phyloP scores from a whole-genome alignment of 2,888 invertebrate species.

The Cheilosia variabilis region DNA sequence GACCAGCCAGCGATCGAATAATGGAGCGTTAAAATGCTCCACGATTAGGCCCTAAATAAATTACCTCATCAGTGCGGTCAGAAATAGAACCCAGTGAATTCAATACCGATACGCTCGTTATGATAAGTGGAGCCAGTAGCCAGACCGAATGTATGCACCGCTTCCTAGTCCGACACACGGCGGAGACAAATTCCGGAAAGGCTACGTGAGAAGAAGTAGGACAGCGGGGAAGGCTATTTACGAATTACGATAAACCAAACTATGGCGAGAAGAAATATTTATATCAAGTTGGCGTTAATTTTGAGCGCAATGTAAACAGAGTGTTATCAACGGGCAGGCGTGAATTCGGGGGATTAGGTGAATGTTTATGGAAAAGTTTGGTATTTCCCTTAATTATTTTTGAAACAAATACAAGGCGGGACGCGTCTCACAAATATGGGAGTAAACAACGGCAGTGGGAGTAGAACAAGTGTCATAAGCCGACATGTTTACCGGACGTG shows the following conservation, averaged over 20 bases:
- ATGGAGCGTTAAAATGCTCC: conserved; percentile 61
- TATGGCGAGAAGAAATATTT: conserved; percentile 61
- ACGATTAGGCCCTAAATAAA: conserved; percentile 64
- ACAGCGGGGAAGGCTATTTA: conserved; percentile 48
- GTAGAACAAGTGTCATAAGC: conserved; percentile 66
- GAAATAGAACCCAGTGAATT: conserved; percentile 55
- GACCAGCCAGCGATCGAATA: conserved; percentile 61
- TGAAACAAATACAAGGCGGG: conserved; percentile 33
- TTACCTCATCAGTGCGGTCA: conserved; percentile 54
- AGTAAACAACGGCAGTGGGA: conserved; percentile 43
- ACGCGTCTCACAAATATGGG: conserved; percentile 35
- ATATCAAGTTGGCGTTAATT: conserved; percentile 69
- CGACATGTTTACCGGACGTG: conserved; percentile 27
- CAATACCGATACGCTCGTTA: conserved; percentile 13
- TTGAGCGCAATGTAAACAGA: conserved; percentile 57
- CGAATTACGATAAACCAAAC: conserved; percentile 60
- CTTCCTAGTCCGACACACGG: conserved; percentile 4
- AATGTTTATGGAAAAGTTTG: conserved; percentile 61
- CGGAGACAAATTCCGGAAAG: conserved; percentile 28
- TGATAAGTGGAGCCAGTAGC: conserved; percentile 29
- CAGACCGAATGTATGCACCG: conserved; percentile 9
- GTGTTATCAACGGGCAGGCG: conserved; percentile 52
- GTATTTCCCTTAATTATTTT: conserved; percentile 65
- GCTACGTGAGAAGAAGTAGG: conserved; percentile 31
- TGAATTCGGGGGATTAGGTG: conserved; percentile 49